Evolutionary conservation across 1,140 invertebrate genomes (phyloP).

Genomic region (Monomorium pharaonis): DNA sequence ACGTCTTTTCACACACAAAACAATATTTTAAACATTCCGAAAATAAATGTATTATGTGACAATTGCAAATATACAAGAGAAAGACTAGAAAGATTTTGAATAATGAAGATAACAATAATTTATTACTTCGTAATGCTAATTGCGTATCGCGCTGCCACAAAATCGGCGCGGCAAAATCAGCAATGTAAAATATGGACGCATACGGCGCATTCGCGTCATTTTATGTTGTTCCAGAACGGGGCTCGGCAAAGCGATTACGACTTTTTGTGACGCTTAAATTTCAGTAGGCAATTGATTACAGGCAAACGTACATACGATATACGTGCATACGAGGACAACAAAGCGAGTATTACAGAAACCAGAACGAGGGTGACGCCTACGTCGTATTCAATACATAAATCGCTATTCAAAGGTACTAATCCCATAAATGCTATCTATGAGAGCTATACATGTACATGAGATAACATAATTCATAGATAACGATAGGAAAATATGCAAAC

Average conservation of each 20-base stretch:
- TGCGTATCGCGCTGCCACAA: not conserved
- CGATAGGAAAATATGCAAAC: not conserved
- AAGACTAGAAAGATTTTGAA: not conserved
- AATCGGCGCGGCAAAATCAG: slow-evolving; percentile 14
- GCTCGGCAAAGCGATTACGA: not conserved
- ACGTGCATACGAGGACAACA: not conserved
- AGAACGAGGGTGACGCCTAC: not conserved
- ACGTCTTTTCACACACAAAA: too few species aligned
- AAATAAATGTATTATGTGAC: not conserved
- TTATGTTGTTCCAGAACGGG: slow-evolving; percentile 1
- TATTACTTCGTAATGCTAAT: not conserved
- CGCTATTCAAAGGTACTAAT: slow-evolving; percentile 28
- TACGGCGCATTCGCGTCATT: not conserved
- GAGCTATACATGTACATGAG: not conserved
- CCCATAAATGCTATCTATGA: slow-evolving; percentile 15
- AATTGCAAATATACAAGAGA: not conserved
- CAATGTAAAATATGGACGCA: slow-evolving; percentile 22
- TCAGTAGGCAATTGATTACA: slow-evolving; percentile 11
- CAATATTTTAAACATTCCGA: not conserved
- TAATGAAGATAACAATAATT: not conserved
- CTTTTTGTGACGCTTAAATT: slow-evolving; percentile 31
- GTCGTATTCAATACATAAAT: slow-evolving; percentile 2
- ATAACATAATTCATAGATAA: not conserved
- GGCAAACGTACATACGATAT: not conserved
- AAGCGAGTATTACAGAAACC: not conserved